These are phyloP conservation scores for Tenualosa ilisha DNA, from an alignment of 2,797 vertebrate genomes.

Conservation along the genomic window DNA sequence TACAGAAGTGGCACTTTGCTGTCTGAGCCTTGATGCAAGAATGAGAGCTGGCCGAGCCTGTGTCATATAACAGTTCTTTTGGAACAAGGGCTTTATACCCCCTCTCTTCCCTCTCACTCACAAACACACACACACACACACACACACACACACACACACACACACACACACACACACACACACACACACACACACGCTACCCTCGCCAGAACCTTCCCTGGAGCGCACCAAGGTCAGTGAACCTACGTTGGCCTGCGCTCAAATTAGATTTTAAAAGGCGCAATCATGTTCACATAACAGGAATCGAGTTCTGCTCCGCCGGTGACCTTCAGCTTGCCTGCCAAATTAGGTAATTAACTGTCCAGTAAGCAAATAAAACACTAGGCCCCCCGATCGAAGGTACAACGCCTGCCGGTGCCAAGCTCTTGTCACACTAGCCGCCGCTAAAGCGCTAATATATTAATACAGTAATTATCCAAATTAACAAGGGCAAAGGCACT, in stretches of 20 bases:
- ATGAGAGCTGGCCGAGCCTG: neutral
- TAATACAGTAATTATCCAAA: slow-evolving; percentile 57
- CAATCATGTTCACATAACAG: slow-evolving; percentile 56
- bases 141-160: neutral
- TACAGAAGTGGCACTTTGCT: neutral
- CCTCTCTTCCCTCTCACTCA: neutral
- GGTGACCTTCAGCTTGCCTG: slow-evolving; percentile 55
- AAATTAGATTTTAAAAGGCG: slow-evolving; percentile 56
- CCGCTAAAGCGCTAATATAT: slow-evolving; percentile 48
- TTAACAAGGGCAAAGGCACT: slow-evolving; percentile 45
- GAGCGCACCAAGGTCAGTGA: slow-evolving; percentile 49
- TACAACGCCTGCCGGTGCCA: slow-evolving; percentile 36
- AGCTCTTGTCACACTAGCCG: slow-evolving; percentile 42
- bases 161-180: slow-evolving; percentile 3
- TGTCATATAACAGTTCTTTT: neutral
- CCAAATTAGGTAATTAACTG: slow-evolving; percentile 64
- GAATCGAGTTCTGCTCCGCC: slow-evolving; percentile 51
- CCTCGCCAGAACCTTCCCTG: slow-evolving; percentile 24
- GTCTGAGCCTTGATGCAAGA: neutral
- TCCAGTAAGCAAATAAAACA: slow-evolving; percentile 56
- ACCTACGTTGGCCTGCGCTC: slow-evolving; percentile 43
- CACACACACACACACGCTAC: neutral
- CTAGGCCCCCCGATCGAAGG: slow-evolving; percentile 40
- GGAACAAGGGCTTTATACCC: neutral
- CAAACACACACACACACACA: neutral